Conservation (phyloP, 2,888 invertebrate genomes). For the Drosophila conformis region DNA sequence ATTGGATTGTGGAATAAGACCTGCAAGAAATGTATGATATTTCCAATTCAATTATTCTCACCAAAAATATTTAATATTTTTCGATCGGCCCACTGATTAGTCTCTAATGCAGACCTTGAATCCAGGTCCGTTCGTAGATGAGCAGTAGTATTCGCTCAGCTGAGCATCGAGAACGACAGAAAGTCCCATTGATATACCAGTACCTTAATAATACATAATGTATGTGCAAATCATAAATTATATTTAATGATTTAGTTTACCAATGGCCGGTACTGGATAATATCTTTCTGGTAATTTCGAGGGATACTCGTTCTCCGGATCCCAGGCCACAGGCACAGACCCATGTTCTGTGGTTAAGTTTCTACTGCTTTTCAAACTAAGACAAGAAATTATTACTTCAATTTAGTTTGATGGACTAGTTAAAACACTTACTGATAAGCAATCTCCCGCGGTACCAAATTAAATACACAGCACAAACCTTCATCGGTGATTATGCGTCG, state of each 20-base stretch:
- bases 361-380: background rate
- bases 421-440: conserved; percentile 63
- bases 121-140: conserved; percentile 88
- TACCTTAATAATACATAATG: conserved; percentile 81
- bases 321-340: conserved; percentile 87
- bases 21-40: conserved; percentile 39
- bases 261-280: conserved; percentile 86
- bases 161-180: conserved; percentile 89
- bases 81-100: background rate
- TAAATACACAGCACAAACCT: conserved; percentile 94
- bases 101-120: conserved; percentile 84
- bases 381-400: background rate
- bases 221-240: background rate
- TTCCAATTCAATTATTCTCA: background rate
- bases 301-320: conserved; percentile 90
- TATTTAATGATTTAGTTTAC: conserved; percentile 71
- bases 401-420: rapidly evolving
- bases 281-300: conserved; percentile 86
- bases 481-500: conserved; percentile 92
- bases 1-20: conserved; percentile 89
- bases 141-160: conserved; percentile 90
- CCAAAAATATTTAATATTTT: too few relatives aligned
- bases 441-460: conserved; percentile 87
- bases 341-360: conserved; percentile 44
- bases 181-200: conserved; percentile 90